phyloP scores from a whole-genome alignment of 2,113 vertebrate species.

The Irena cyanogastra region DNA sequence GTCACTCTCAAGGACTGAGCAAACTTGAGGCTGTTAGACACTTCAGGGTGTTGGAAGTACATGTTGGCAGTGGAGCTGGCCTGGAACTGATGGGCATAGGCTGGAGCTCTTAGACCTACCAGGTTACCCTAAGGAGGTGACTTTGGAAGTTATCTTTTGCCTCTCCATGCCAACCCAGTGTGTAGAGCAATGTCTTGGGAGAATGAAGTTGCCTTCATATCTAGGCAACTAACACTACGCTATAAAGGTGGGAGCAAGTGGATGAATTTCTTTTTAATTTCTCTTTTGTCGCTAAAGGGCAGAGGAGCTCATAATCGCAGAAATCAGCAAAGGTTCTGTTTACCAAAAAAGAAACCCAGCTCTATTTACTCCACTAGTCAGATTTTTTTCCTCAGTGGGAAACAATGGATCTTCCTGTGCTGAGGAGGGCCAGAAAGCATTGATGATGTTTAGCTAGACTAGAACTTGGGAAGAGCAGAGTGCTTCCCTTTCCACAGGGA shows the following conservation, averaged over 20 bases:
- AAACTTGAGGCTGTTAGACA: constrained; percentile 16
- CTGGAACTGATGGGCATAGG: not conserved
- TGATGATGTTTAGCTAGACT: constrained; percentile 3
- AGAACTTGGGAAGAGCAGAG: constrained; percentile 56
- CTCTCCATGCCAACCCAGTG: not conserved
- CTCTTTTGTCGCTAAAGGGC: constrained; percentile 44
- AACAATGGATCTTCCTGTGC: not conserved
- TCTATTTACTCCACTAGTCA: constrained; percentile 17
- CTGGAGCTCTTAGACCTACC: not conserved
- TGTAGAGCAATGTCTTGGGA: not conserved
- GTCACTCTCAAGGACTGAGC: constrained; percentile 41
- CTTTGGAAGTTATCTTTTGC: not conserved
- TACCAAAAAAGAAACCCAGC: constrained; percentile 64
- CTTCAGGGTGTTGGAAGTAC: constrained; percentile 1
- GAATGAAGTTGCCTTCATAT: not conserved
- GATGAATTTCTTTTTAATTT: constrained; percentile 32
- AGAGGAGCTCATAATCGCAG: constrained; percentile 37
- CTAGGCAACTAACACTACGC: constrained; percentile 43
- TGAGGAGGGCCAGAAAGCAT: constrained; percentile 8
- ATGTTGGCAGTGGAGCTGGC: constrained; percentile 8
- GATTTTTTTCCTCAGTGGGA: not conserved
- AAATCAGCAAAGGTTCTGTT: constrained; percentile 45
- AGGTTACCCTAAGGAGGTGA: not conserved
- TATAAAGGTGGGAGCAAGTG: constrained; percentile 38
- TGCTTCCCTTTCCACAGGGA: constrained; percentile 21